Evolutionary conservation across 2,797 vertebrate genomes (phyloP), one percentile per base, ranked within the genome.

Genomic region (Myioborus miniatus): DNA sequence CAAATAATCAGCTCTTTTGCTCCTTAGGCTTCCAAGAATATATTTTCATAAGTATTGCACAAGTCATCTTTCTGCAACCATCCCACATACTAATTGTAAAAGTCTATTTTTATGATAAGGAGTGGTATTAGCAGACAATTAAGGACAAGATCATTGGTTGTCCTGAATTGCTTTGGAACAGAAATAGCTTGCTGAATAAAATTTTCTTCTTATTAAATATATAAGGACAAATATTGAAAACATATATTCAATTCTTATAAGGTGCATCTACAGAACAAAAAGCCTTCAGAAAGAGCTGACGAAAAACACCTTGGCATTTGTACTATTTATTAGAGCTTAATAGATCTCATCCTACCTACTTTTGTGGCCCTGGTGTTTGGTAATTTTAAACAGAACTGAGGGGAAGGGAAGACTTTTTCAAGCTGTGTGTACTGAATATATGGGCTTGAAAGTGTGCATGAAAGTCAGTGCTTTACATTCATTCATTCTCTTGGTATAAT

Each of bases 1-100:
- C 53, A 95, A 94, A 95, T 90, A 93, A 96, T 90, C 77, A 90
- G 43, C 15, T 49, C 62, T 89, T 92, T 74, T 67, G 24, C 83
- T 95, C 68, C 55, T 87, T 30, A 55, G 47, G 53, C 27, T 90
- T 89, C 83, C 79, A 87, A 83, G 62, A 92, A 87, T 79, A 46
- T 77, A 74, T 74, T 94, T 95, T 80, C 9, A 4, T 67, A 27
- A 65, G 20, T 53, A 83, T 47, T 77, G 30, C 55, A 88, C 14
- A 56, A 93, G 70, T 53, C n/a, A 77, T 77, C 36, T 86, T 94
- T 85, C 46, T 90, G 53, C 18, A 87, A 36, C 23, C 30, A 75
- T 80, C 80, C 59, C 59, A 71, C 34, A 80, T 11, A 91, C 55
- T 90, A 91, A 95, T 83, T 81, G 36, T 9, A 87, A 67, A 59